Conservation (phyloP, 2,888 invertebrate genomes). For the Agrotis ipsilon region DNA sequence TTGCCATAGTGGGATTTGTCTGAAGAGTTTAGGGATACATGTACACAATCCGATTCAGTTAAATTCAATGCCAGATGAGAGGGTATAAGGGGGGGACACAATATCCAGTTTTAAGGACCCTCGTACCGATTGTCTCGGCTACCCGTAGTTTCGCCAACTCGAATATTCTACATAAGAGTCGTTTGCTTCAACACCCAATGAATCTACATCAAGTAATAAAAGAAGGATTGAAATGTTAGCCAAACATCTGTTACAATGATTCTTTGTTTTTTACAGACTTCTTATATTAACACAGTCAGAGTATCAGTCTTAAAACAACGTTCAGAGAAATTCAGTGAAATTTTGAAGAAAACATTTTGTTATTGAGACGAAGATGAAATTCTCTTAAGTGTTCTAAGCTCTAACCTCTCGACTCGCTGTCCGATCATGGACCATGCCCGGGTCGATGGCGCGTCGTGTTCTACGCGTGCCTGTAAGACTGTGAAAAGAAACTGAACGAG, state of each 20-base stretch:
- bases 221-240: slow-evolving; percentile 14
- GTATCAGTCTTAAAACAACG: slow-evolving; percentile 23
- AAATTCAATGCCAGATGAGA: not conserved
- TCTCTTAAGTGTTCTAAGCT: not conserved
- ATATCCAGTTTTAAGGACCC: not conserved
- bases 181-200: slow-evolving; percentile 14
- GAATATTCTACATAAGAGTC: slow-evolving; percentile 4
- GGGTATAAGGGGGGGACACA: not conserved
- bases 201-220: slow-evolving; percentile 27
- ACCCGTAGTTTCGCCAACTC: slow-evolving; percentile 12
- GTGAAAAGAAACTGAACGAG: too few species aligned
- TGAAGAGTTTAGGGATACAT: not conserved
- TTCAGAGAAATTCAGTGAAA: not conserved
- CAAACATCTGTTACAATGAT: slow-evolving; percentile 17
- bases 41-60: slow-evolving; percentile 5
- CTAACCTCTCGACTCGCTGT: too few species aligned
- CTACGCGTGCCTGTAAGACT: too few species aligned
- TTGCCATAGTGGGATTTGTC: not conserved
- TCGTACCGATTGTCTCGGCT: slow-evolving; percentile 4
- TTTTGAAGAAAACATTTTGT: slow-evolving; percentile 2
- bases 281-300: not conserved
- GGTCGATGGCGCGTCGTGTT: too few species aligned
- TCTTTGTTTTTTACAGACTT: too few species aligned
- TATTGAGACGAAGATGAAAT: slow-evolving; percentile 19
- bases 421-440: too few species aligned